Base-by-base conservation (phyloP, 2,797 vertebrate species). In the Phoeniculus purpureus region DNA sequence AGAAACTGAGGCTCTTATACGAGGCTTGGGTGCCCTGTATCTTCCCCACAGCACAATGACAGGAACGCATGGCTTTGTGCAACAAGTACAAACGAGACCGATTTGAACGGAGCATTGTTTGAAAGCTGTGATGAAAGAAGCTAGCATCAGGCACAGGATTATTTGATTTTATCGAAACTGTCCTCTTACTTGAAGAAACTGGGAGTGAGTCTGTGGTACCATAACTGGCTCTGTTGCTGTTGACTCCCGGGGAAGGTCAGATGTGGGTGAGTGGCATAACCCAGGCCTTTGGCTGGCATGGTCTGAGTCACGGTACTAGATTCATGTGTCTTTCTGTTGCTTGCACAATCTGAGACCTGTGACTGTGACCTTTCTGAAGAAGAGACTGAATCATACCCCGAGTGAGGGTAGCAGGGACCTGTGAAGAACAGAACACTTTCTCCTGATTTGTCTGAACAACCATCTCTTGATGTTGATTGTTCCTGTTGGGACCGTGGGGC, bases 71-170 rank as follows among this genome's bases (percentile, higher is more conserved):
- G 55, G 62, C 76, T 94, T 80, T 72, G 52, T 90, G 83, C 81
- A 91, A 78, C 59, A 91, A 76, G 80, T 93, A 75, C 73, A 87
- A 87, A 94, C 75, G 59, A 77, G 62, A 17, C 48, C 70, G 66
- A 76, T 73, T 87, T 90, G 62, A 92, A 83, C 40, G 29, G n/a
- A 75, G 66, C 17, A 34, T 90, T 96, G 76, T 92, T 89, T 95
- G 81, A 94, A 93, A 94, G 76, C 75, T 65, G 3, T 82, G 81
- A 84, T 95, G 75, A 85, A 89, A 90, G 86, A 75, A 94, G 67
- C 20, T 47, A 75, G 37, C 83, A 76, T 76, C 64, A 59, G 76
- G 66, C 51, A 58, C 26, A 47, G 40, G 45, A n/a, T 81, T 68
- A 58, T 73, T 87, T 89, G 92, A 83, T 90, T 93, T 88, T 93